Conservation (phyloP, 2,113 vertebrate genomes). For the Pygoscelis adeliae region DNA sequence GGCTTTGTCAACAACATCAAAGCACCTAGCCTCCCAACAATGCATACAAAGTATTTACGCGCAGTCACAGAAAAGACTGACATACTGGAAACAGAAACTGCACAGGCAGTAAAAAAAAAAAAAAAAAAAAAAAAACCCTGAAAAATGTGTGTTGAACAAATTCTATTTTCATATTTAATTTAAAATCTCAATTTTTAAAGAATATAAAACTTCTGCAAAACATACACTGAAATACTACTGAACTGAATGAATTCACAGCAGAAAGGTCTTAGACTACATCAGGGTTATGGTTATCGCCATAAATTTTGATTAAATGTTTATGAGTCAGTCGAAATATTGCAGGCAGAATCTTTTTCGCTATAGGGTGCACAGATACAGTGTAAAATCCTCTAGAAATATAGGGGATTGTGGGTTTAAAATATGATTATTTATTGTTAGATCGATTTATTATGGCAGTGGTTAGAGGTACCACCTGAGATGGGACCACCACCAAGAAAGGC, state of each 20-base stretch:
- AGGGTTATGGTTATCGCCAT: background rate
- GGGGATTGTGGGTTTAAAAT: background rate
- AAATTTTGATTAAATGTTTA: constrained; percentile 14
- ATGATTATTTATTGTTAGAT: background rate
- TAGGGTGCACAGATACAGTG: background rate
- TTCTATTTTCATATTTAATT: background rate
- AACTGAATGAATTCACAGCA: constrained; percentile 32
- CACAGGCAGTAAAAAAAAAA: rapidly evolving
- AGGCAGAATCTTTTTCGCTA: background rate
- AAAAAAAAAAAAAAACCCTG: background rate
- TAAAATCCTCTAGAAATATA: background rate
- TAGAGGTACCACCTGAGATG: background rate
- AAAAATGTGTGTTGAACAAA: background rate
- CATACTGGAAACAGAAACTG: background rate
- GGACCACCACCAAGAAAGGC: background rate
- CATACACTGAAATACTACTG: background rate
- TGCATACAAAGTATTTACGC: rapidly evolving
- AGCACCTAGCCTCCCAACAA: background rate
- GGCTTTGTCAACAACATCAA: background rate
- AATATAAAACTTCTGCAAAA: background rate
- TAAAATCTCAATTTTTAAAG: background rate
- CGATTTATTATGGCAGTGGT: background rate
- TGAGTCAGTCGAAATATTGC: constrained; percentile 16
- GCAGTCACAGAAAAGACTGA: background rate
- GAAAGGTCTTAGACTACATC: background rate